Evolutionary conservation across 1,140 invertebrate species (phyloP).

Genomic region (Macrotrachela quadricornifera): DNA sequence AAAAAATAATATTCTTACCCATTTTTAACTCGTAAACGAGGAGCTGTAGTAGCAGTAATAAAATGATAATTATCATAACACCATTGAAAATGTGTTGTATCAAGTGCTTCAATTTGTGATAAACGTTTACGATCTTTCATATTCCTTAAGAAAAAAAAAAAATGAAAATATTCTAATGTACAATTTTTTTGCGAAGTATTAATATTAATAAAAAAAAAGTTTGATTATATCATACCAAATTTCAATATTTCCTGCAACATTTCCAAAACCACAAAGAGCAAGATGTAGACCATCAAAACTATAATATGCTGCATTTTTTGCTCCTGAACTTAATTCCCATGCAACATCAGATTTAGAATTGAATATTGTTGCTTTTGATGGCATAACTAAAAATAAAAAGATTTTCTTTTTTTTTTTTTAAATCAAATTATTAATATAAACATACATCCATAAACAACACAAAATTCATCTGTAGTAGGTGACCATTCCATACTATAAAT

Average conservation of each 20-base stretch:
- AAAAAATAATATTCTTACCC: constrained; percentile 36
- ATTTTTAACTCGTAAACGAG: constrained; percentile 66
- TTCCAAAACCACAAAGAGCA: constrained; percentile 75
- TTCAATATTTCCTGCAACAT: constrained; percentile 66
- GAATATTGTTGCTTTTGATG: constrained; percentile 65
- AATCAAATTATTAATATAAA: constrained; percentile 1
- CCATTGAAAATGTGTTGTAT: constrained; percentile 73
- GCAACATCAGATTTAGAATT: constrained; percentile 72
- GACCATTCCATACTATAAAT: constrained; percentile 76
- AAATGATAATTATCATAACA: constrained; percentile 73
- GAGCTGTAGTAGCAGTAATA: constrained; percentile 74
- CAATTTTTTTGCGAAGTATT: too few relatives aligned
- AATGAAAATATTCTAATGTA: too few relatives aligned
- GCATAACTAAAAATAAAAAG: constrained; percentile 42
- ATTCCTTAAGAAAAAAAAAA: too few relatives aligned
- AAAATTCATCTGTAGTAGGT: constrained; percentile 64
- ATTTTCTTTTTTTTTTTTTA: constrained; percentile 12
- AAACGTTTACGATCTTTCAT: neutral
- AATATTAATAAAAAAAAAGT: too few relatives aligned
- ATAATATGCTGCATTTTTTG: constrained; percentile 65
- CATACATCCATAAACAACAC: constrained; percentile 65
- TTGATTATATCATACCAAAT: constrained; percentile 47
- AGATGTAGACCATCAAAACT: constrained; percentile 74
- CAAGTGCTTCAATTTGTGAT: constrained; percentile 41
- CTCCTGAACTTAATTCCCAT: constrained; percentile 70